These are phyloP conservation scores for Uropetala carovei DNA, from an alignment of 2,888 invertebrate genomes.

Conservation along the genomic window DNA sequence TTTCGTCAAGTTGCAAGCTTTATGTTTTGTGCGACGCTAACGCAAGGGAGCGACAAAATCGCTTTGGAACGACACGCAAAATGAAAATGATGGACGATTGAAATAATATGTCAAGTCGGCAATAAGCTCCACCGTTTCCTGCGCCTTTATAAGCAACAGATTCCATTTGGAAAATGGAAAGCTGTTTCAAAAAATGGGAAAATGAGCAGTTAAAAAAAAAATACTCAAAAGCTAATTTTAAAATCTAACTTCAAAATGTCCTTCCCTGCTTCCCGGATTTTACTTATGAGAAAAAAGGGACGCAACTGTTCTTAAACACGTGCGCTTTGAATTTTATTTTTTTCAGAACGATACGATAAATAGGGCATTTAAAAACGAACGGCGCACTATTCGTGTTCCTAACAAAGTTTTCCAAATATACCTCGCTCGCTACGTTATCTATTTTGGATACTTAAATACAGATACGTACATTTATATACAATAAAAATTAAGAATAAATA, in stretches of 20 bases:
- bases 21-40: too few species aligned
- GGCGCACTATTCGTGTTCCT: too few species aligned
- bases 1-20: too few species aligned
- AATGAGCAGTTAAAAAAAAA: background rate
- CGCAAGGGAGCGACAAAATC: too few species aligned
- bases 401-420: too few species aligned
- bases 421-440: too few species aligned
- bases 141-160: background rate
- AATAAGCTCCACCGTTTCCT: conserved; percentile 7
- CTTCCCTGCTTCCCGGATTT: background rate
- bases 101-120: background rate
- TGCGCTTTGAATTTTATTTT: background rate
- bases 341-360: too few species aligned
- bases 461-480: background rate
- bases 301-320: background rate
- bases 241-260: background rate
- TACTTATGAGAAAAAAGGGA: background rate
- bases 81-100: background rate
- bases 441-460: too few species aligned
- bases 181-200: background rate
- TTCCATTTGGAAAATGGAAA: background rate
- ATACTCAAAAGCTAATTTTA: background rate
- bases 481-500: background rate
- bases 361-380: too few species aligned
- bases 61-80: too few species aligned